These are phyloP conservation scores for Penaeus chinensis DNA, from an alignment of 1,140 invertebrate genomes.

Conservation along the genomic window DNA sequence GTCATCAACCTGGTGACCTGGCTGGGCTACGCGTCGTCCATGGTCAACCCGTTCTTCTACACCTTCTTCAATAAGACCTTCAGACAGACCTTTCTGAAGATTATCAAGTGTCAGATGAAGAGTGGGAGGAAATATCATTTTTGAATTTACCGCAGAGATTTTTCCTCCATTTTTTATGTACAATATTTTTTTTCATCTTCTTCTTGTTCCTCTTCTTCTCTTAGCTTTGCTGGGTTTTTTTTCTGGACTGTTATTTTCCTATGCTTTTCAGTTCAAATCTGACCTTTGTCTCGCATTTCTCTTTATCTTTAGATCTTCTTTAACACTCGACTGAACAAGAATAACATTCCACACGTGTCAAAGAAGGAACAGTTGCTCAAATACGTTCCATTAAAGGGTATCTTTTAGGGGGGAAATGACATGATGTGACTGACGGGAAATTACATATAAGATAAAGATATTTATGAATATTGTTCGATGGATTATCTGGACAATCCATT, in stretches of 20 bases:
- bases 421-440: neutral
- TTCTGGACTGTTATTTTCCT: neutral
- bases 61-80: constrained; percentile 96
- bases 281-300: neutral
- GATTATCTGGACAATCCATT: too few species aligned
- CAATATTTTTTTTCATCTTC: neutral
- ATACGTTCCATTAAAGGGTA: neutral
- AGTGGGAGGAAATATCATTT: constrained; percentile 56
- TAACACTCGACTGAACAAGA: neutral
- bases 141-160: neutral
- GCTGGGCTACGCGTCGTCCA: constrained; percentile 92
- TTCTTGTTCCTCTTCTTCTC: neutral
- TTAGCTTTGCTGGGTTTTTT: neutral
- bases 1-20: constrained; percentile 89
- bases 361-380: neutral
- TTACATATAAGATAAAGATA: too few species aligned
- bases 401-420: neutral
- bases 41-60: constrained; percentile 95
- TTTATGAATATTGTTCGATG: too few species aligned
- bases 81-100: constrained; percentile 88
- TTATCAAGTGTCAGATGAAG: constrained; percentile 76
- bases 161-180: neutral
- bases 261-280: neutral
- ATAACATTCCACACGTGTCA: constrained; percentile 13
- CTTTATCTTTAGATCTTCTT: constrained; percentile 1